phyloP scores from a whole-genome alignment of 2,797 vertebrate genomes.

The Anabacerthia variegaticeps region DNA sequence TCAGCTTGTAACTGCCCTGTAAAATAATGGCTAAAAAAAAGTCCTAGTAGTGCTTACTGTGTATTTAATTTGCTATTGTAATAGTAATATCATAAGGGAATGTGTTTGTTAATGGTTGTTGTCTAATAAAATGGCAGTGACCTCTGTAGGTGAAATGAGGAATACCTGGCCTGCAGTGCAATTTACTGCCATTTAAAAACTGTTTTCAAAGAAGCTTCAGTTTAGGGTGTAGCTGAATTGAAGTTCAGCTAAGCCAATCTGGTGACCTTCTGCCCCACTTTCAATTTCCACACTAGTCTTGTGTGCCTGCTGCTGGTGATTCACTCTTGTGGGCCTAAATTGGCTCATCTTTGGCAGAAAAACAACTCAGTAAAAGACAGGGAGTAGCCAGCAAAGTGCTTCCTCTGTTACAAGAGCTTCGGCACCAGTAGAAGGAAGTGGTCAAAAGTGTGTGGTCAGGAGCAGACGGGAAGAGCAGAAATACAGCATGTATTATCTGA shows the following conservation, averaged over 20 bases:
- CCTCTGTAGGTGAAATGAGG: slow-evolving; percentile 39
- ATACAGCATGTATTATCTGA: neutral
- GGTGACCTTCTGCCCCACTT: neutral
- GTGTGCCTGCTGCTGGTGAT: neutral
- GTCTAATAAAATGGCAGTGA: neutral
- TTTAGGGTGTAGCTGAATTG: neutral
- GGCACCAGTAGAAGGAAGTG: neutral
- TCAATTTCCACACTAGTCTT: neutral
- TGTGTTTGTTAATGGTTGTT: neutral
- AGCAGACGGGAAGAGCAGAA: neutral
- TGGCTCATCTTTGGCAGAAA: neutral
- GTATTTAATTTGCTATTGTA: neutral
- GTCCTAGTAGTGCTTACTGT: neutral
- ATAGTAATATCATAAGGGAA: neutral
- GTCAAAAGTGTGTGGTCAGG: neutral
- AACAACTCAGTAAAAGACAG: neutral
- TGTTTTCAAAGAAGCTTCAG: neutral
- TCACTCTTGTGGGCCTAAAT: neutral
- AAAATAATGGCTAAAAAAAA: neutral
- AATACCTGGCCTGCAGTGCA: neutral
- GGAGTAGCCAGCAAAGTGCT: neutral
- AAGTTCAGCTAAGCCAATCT: neutral
- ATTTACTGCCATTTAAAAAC: neutral
- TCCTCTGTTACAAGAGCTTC: neutral
- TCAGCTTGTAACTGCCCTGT: neutral